A percentile compares a stretch with the other conserved stretches of the same genome.
phyloP scores from a whole-genome alignment of 2,113 vertebrate genomes.

The Prietella phreatophila region DNA sequence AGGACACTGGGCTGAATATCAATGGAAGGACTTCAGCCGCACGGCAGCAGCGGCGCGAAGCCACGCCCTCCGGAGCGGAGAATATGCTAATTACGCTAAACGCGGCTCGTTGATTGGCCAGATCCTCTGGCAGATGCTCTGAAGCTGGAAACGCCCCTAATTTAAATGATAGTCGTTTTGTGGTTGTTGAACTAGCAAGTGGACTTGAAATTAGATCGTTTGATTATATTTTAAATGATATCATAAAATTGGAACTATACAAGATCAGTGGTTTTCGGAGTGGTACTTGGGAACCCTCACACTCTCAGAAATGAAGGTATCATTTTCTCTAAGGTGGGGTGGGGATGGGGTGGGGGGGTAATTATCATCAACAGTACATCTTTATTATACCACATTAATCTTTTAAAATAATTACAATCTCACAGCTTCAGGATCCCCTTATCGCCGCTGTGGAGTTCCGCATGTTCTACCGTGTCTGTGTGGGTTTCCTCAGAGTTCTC shows the following conservation, averaged over 20 bases:
- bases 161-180: neutral
- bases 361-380: neutral
- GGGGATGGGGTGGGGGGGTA: neutral
- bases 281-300: no score
- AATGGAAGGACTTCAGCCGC: constrained; percentile 25
- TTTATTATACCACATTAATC: neutral
- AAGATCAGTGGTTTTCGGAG: neutral
- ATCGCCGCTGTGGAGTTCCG: neutral
- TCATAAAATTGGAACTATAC: neutral
- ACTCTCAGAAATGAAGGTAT: neutral
- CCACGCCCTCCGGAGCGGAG: constrained; percentile 5
- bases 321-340: neutral
- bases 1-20: constrained; percentile 35
- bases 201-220: neutral
- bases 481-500: neutral
- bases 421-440: neutral
- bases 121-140: neutral
- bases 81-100: constrained; percentile 13
- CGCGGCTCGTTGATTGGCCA: constrained; percentile 9
- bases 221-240: neutral
- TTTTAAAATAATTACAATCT: neutral
- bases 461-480: neutral
- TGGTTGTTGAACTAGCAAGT: neutral
- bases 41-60: neutral
- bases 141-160: constrained; percentile 11